Evolutionary conservation across 2,888 invertebrate species (phyloP), one percentile per base, ranked within the genome.

Genomic region (Sesamia inferens): DNA sequence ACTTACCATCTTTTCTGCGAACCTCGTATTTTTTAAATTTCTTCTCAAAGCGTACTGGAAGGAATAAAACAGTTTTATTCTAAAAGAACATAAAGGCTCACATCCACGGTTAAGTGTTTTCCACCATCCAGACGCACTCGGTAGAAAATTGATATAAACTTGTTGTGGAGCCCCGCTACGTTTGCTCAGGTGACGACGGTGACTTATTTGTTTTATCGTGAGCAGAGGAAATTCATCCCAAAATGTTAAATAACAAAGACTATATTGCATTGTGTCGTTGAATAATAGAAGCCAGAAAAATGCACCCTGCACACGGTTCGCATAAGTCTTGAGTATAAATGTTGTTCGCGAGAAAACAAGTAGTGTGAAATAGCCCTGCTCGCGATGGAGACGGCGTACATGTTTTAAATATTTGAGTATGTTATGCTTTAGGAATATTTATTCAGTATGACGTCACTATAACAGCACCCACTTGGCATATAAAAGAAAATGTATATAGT

Each of bases 111-210:
- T 92, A 93, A 94, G 92, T 94, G 94, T 94, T 94, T 94, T 93
- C 89, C 91, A 87, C 93, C 90, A 92, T 91, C 91, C 94, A 94
- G 94, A 94, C 93, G 94, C 95, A 95, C 93, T 94, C 92, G 89
- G 93, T 90, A 91, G 95, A 95, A 95, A 96, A 96, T 95, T 96
- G 94, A 95, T 94, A 95, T 93, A 95, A 96, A 95, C 94, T 93
- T 94, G 93, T 94, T 94, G 93, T 93, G 93, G 93, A 91, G 88
- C 85, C 88, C 83, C 89, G 90, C 91, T 90, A 90, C 90, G 93
- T 93, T 94, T 93, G 91, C 90, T 90, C 94, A 94, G 94, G 92
- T 93, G 94, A 93, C 93, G 91, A 91, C 92, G 89, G 85, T 90
- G 92, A 93, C 93, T 92, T 94, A 92, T 94, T 93, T 92, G 88